Evolutionary conservation across 2,888 invertebrate species (phyloP).

Genomic region (Gandaritis pyraliata): DNA sequence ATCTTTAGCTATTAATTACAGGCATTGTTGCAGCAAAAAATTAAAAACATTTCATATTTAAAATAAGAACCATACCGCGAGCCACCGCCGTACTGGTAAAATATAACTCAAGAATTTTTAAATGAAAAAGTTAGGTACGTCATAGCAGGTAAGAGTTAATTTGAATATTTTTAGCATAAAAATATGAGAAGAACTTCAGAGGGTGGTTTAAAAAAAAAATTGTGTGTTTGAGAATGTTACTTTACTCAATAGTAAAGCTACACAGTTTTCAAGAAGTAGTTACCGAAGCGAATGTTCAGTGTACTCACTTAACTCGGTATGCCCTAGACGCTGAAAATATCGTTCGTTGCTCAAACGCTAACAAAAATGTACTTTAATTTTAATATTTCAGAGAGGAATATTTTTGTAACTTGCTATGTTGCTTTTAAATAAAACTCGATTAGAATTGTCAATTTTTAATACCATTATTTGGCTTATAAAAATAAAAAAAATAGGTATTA

Average conservation of each 20-base stretch:
- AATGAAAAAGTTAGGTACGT: background rate
- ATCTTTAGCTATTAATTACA: too few relatives aligned
- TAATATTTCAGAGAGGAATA: background rate
- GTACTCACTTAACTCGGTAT: background rate
- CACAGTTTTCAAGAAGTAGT: background rate
- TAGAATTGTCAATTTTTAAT: too few relatives aligned
- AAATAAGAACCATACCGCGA: too few relatives aligned
- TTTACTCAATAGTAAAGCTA: background rate
- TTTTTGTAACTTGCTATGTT: background rate
- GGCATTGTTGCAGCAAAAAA: too few relatives aligned
- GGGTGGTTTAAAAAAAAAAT: too few relatives aligned
- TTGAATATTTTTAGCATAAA: too few relatives aligned
- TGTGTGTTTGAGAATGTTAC: background rate
- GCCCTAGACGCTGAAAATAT: conserved; percentile 3
- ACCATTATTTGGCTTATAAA: too few relatives aligned
- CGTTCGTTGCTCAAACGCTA: conserved; percentile 1
- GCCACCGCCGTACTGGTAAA: background rate
- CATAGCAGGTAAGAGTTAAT: background rate
- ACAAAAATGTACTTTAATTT: conserved; percentile 3
- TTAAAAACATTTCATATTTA: too few relatives aligned
- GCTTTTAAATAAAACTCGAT: background rate
- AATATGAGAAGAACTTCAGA: too few relatives aligned
- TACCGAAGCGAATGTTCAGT: background rate
- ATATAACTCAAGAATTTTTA: background rate
- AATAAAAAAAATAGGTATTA: too few relatives aligned